These are phyloP conservation scores for Myiotriccus ornatus DNA, from an alignment of 2,797 vertebrate genomes.

Conservation along the genomic window DNA sequence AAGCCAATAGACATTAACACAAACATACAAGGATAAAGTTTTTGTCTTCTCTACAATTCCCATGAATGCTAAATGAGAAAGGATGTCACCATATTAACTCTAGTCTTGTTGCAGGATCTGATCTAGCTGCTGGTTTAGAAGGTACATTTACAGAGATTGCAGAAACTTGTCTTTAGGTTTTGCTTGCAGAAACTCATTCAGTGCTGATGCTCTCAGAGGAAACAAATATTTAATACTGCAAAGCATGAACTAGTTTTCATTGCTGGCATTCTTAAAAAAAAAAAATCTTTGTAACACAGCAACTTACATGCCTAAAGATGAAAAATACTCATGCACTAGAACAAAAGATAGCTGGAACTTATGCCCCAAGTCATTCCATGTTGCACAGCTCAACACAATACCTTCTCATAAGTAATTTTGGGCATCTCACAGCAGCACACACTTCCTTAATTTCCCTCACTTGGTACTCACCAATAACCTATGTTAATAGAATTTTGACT, in stretches of 20 bases:
- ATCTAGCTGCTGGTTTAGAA: not conserved
- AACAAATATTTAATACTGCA: not conserved
- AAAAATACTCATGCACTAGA: not conserved
- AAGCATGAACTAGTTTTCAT: not conserved
- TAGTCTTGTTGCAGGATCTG: not conserved
- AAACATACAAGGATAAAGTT: not conserved
- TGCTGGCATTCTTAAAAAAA: not conserved
- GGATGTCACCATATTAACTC: not conserved
- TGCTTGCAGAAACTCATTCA: not conserved
- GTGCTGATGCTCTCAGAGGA: not conserved
- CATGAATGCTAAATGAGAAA: not conserved
- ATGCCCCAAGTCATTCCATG: not conserved
- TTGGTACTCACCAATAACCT: not conserved
- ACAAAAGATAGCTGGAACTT: not conserved
- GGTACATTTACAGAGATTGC: not conserved
- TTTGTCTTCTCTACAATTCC: not conserved
- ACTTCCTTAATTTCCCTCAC: not conserved
- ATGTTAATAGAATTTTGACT: not conserved
- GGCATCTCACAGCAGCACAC: not conserved
- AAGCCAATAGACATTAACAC: not conserved
- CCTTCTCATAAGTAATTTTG: not conserved
- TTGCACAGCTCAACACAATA: not conserved
- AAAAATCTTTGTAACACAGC: not conserved
- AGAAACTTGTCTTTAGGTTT: not conserved
- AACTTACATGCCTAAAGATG: not conserved